Conservation (phyloP, 2,113 vertebrate species). For the Festucalex cinctus region DNA sequence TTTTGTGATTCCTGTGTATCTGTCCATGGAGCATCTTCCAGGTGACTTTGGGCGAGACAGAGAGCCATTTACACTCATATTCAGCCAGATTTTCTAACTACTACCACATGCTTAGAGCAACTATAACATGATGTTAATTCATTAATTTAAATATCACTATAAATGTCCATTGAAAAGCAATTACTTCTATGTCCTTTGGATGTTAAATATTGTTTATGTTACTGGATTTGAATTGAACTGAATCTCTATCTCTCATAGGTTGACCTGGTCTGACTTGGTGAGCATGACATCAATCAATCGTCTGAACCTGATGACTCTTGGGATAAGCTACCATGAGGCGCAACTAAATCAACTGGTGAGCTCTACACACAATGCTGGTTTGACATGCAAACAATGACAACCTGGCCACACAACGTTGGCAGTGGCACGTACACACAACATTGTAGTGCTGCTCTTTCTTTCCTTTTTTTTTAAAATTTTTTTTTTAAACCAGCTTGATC, state of each 20-base stretch:
- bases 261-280: not conserved
- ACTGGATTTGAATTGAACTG: not conserved
- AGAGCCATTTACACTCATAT: no score
- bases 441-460: not conserved
- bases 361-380: not conserved
- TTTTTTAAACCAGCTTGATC: constrained; percentile 1
- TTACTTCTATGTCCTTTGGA: not conserved
- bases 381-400: not conserved
- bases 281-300: not conserved
- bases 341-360: not conserved
- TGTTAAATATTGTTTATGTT: not conserved
- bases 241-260: not conserved
- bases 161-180: no score
- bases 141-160: no score
- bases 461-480: no score
- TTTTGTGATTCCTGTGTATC: no score
- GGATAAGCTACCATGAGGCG: not conserved
- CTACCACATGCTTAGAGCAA: no score
- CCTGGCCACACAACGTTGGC: not conserved
- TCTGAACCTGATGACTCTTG: not conserved
- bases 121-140: no score
- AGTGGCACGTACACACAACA: not conserved
- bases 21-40: no score
- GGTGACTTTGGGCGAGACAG: no score
- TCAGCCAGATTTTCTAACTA: no score